Evolutionary conservation across 2,113 vertebrate genomes (phyloP).

Genomic region (Cynocephalus volans): DNA sequence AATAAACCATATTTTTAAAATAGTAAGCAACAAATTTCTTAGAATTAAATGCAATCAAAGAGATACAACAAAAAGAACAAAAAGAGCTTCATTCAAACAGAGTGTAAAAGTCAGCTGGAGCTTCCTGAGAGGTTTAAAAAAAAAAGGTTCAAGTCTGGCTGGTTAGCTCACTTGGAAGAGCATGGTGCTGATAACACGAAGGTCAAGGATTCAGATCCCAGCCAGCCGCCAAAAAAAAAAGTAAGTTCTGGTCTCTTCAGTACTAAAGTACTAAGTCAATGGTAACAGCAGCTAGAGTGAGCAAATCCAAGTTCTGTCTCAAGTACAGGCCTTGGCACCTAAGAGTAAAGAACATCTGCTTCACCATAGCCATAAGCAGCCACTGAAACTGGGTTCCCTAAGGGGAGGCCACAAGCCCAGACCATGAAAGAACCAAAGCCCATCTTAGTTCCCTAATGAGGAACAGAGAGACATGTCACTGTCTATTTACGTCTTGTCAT

Average conservation of each 20-base stretch:
- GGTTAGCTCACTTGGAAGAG: too few species aligned
- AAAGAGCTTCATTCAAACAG: neutral
- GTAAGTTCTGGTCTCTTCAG: neutral
- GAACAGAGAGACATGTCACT: neutral
- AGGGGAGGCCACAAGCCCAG: neutral
- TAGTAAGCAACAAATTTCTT: conserved; percentile 46
- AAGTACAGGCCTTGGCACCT: neutral
- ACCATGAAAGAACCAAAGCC: neutral
- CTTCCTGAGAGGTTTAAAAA: neutral
- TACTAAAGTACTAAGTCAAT: neutral
- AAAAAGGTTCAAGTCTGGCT: neutral
- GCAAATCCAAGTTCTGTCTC: neutral
- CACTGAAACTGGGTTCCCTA: neutral
- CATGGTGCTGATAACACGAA: too few species aligned
- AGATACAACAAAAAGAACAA: neutral
- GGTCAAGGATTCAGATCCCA: too few species aligned
- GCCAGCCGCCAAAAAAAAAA: neutral
- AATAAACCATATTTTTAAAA: conserved; percentile 30
- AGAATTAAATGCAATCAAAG: conserved; percentile 13
- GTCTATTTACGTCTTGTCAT: neutral
- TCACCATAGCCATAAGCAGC: neutral
- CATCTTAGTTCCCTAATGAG: neutral
- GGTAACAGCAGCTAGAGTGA: neutral
- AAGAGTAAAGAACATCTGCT: neutral
- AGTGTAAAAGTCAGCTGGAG: neutral